Evolutionary conservation across 2,113 vertebrate species (phyloP).

Genomic region (Tiliqua scincoides): DNA sequence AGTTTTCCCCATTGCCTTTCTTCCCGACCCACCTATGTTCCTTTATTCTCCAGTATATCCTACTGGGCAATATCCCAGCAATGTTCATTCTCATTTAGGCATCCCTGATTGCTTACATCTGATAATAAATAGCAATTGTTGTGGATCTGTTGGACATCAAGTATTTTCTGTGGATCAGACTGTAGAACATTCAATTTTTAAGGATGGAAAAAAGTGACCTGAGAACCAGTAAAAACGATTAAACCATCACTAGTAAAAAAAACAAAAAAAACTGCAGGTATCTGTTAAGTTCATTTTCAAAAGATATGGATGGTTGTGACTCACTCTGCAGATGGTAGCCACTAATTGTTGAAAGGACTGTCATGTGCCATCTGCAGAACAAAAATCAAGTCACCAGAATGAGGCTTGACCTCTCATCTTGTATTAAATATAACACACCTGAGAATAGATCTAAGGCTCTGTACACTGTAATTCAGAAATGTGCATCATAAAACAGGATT

Average conservation of each 20-base stretch:
- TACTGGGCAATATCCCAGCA: not conserved
- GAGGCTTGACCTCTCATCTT: not conserved
- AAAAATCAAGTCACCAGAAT: not conserved
- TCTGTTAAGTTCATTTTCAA: conserved; percentile 49
- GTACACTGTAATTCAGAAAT: not conserved
- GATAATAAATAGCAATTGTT: not conserved
- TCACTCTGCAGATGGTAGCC: not conserved
- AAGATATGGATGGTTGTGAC: conserved; percentile 7
- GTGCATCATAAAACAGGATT: not conserved
- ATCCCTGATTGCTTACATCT: not conserved
- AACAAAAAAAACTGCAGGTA: not conserved
- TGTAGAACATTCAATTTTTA: conserved; percentile 12
- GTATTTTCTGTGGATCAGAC: not conserved
- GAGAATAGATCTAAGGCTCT: not conserved
- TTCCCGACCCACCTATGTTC: not conserved
- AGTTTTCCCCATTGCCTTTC: not conserved
- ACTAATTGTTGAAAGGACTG: not conserved
- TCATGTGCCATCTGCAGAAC: not conserved
- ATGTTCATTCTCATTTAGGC: not conserved
- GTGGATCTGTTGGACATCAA: not conserved
- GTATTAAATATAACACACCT: not conserved
- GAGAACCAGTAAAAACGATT: not conserved
- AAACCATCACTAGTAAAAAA: not conserved
- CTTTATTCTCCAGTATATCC: not conserved
- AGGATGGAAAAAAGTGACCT: not conserved